These are phyloP conservation scores for Maniola hyperantus DNA, from an alignment of 2,888 invertebrate species.

Conservation along the genomic window DNA sequence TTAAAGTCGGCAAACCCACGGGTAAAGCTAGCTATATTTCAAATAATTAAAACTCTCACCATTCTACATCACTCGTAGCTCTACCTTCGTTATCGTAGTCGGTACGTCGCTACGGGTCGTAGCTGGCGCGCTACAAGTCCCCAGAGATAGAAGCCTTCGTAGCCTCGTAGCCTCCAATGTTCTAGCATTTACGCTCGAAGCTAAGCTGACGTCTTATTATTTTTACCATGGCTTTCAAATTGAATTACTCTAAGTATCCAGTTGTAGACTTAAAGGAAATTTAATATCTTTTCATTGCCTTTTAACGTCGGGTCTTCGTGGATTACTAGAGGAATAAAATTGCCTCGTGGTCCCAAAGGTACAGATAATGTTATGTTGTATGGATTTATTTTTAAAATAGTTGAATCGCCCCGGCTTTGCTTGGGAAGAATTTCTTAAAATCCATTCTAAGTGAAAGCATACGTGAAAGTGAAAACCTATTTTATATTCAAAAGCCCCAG, in stretches of 20 bases:
- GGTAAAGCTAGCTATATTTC: conserved; percentile 9
- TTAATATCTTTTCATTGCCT: conserved; percentile 36
- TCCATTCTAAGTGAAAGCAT: neutral
- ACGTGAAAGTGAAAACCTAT: neutral
- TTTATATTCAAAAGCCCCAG: too few relatives aligned
- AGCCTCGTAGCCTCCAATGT: conserved; percentile 64
- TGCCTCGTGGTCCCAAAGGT: conserved; percentile 12
- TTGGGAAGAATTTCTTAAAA: neutral
- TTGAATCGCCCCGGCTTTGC: neutral
- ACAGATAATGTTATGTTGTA: neutral
- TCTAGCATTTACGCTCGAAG: conserved; percentile 59
- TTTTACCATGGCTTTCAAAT: conserved; percentile 60
- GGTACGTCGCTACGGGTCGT: conserved; percentile 72
- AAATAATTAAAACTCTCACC: conserved; percentile 34
- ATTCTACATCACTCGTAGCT: conserved; percentile 48
- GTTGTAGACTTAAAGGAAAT: conserved; percentile 30
- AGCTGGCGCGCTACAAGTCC: conserved; percentile 70
- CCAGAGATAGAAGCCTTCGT: conserved; percentile 64
- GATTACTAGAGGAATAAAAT: conserved; percentile 27
- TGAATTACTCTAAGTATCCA: conserved; percentile 44
- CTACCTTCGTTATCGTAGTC: conserved; percentile 66
- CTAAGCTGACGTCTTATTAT: conserved; percentile 66
- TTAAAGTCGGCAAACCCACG: neutral
- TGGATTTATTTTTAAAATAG: conserved; percentile 6
- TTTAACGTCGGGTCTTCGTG: conserved; percentile 24